Evolutionary conservation across 2,797 vertebrate species (phyloP).

Genomic region (Micrastur ruficollis): DNA sequence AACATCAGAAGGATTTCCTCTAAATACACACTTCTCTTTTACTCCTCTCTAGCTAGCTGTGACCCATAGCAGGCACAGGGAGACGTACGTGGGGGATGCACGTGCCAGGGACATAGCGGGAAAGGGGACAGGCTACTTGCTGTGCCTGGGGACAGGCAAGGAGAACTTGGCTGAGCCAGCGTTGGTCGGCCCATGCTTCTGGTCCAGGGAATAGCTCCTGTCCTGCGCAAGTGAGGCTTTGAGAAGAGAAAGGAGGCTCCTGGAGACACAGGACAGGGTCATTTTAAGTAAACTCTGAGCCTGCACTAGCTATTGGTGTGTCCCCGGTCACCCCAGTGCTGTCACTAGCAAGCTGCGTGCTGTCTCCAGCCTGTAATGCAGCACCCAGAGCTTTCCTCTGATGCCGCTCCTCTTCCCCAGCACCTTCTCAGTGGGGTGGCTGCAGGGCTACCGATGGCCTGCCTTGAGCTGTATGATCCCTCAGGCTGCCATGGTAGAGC

Average conservation of each 20-base stretch:
- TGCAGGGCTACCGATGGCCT: not conserved
- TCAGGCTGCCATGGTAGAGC: accelerated
- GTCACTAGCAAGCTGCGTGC: not conserved
- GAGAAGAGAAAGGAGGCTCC: not conserved
- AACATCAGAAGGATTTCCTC: not conserved
- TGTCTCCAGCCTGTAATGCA: not conserved
- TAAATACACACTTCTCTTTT: not conserved
- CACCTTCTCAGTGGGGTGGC: accelerated
- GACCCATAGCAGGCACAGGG: accelerated
- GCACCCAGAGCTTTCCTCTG: not conserved
- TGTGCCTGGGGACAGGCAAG: not conserved
- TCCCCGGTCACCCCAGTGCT: not conserved
- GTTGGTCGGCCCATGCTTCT: accelerated
- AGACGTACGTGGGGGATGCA: not conserved
- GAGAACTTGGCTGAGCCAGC: not conserved
- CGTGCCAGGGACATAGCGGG: not conserved
- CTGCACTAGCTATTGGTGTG: too few relatives aligned
- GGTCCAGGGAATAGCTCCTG: too few relatives aligned
- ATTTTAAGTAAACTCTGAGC: not conserved
- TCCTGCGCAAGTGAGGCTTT: not conserved
- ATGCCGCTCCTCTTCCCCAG: not conserved
- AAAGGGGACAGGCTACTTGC: not conserved
- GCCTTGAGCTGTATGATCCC: not conserved
- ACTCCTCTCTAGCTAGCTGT: not conserved
- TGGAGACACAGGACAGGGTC: not conserved